A percentile compares a stretch with the other conserved stretches of the same genome.
phyloP scores from a whole-genome alignment of 2,113 vertebrate species.

The Elachura formosa region DNA sequence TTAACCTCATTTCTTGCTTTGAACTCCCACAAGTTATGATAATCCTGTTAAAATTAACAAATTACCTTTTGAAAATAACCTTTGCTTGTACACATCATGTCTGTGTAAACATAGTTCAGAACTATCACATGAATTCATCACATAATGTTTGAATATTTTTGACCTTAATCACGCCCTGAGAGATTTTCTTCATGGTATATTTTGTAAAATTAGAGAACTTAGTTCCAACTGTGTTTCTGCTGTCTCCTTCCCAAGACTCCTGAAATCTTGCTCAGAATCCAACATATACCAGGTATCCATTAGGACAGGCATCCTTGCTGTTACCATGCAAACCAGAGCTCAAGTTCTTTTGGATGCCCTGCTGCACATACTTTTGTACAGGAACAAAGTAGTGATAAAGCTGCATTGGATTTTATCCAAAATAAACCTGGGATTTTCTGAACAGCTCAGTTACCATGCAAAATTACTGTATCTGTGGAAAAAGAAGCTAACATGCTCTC shows the following conservation, averaged over 20 bases:
- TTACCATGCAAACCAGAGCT: neutral
- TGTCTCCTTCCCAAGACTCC: neutral
- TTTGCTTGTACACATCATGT: neutral
- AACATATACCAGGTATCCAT: neutral
- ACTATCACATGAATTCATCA: neutral
- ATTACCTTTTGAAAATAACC: neutral
- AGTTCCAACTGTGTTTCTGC: neutral
- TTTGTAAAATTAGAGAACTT: neutral
- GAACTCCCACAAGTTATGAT: neutral
- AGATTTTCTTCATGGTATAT: neutral
- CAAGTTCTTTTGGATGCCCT: neutral
- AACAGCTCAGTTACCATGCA: neutral
- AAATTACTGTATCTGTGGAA: neutral
- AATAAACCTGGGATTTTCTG: neutral
- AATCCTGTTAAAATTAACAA: neutral
- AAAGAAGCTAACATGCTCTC: neutral
- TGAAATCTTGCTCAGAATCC: neutral
- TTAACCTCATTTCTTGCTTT: conserved; percentile 9
- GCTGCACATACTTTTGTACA: neutral
- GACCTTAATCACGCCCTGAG: neutral
- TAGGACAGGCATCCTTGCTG: neutral
- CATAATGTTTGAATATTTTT: neutral
- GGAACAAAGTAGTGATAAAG: neutral
- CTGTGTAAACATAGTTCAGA: neutral
- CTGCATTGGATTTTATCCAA: neutral